Conservation (phyloP, 2,113 vertebrate species). For the Psilopsiagon aymara region DNA sequence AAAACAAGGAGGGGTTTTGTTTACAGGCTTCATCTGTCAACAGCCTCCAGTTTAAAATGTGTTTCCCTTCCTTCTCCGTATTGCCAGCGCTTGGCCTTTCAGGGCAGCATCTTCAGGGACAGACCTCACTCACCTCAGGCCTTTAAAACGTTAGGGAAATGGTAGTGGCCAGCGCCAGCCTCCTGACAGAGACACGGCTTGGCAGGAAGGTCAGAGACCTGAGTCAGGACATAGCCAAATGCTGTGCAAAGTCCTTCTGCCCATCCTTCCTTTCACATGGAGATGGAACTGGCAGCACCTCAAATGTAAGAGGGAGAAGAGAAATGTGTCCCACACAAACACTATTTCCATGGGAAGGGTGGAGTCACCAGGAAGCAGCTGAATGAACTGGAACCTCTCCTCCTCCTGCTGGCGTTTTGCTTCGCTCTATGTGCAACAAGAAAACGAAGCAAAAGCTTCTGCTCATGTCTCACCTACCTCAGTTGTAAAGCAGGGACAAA, state of each 20-base stretch:
- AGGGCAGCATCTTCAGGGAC: neutral
- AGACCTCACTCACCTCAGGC: neutral
- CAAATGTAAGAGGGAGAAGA: neutral
- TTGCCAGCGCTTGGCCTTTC: neutral
- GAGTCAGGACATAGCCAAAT: neutral
- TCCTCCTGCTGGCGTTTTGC: neutral
- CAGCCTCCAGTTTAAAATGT: neutral
- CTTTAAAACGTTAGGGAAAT: neutral
- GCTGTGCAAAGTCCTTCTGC: neutral
- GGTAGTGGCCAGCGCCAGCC: neutral
- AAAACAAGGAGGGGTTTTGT: neutral
- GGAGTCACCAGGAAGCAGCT: slow-evolving; percentile 31
- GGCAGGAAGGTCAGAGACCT: neutral
- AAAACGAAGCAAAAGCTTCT: neutral
- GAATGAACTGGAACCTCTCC: slow-evolving; percentile 15
- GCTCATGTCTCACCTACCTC: neutral
- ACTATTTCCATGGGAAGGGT: slow-evolving; percentile 17
- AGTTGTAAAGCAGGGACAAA: neutral
- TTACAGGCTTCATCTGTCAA: neutral
- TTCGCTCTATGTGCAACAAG: neutral
- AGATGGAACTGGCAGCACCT: neutral
- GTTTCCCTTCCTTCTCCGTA: neutral
- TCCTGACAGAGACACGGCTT: neutral
- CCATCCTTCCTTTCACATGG: neutral
- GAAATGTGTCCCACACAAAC: neutral